phyloP scores from a whole-genome alignment of 2,113 vertebrate genomes.

The Leptobrachium leishanense region DNA sequence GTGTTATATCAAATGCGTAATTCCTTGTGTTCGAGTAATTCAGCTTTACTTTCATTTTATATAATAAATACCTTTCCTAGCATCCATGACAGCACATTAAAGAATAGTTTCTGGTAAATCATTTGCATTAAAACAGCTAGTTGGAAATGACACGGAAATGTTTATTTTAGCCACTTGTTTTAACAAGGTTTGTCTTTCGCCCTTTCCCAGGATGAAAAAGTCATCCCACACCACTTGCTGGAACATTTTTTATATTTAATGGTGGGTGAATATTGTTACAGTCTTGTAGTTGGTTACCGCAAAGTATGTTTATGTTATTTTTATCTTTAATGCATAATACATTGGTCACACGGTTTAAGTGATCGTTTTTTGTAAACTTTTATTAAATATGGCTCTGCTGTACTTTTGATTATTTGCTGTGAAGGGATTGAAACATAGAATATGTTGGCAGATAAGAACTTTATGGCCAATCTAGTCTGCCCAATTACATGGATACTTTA shows the following conservation, averaged over 20 bases:
- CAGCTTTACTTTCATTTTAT: conserved; percentile 17
- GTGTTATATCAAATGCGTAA: conserved; percentile 4
- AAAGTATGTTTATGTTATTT: no score
- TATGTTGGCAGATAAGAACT: no score
- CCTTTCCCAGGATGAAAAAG: conserved; percentile 23
- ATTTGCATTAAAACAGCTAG: conserved; percentile 35
- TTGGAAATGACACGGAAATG: conserved; percentile 40
- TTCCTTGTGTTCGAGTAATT: conserved; percentile 16
- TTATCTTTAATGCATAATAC: no score
- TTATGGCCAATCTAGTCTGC: no score
- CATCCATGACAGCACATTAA: conserved; percentile 41
- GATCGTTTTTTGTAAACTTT: no score
- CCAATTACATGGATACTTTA: no score
- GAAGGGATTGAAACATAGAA: neutral
- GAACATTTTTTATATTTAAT: conserved; percentile 25
- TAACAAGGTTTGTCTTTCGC: conserved; percentile 39
- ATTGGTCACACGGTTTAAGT: no score
- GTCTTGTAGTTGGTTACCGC: no score
- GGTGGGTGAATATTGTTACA: neutral
- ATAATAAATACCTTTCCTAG: conserved; percentile 38
- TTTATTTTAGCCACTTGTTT: conserved; percentile 29
- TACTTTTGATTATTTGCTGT: no score
- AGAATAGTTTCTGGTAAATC: conserved; percentile 48
- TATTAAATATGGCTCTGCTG: no score
- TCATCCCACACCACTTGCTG: conserved; percentile 16